These are phyloP conservation scores for Heliocidaris erythrogramma DNA, from an alignment of 35 echinoderm and acorn worm species.

Conservation along the genomic window DNA sequence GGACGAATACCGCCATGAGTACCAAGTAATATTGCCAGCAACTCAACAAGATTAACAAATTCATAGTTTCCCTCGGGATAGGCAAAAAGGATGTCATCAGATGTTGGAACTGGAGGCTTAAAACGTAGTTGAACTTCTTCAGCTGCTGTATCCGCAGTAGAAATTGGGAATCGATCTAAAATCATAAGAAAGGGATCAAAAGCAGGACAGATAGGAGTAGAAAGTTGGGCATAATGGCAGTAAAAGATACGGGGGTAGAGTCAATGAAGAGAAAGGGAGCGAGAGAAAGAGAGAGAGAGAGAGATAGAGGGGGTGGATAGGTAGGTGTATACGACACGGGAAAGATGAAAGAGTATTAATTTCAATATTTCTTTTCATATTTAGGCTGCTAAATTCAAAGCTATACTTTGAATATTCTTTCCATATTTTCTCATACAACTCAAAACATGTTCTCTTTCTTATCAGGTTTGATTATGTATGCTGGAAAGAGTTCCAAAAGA, in stretches of 20 bases:
- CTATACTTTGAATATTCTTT: no score
- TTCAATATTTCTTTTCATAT: no score
- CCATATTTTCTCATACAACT: no score
- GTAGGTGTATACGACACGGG: no score
- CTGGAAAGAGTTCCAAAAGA: no score
- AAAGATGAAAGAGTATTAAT: no score
- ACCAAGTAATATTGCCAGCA: not conserved
- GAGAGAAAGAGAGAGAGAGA: not conserved
- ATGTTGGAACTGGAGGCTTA: not conserved
- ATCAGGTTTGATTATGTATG: no score
- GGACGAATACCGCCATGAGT: not conserved
- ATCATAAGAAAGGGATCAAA: not conserved
- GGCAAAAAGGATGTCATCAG: not conserved
- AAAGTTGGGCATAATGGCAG: not conserved
- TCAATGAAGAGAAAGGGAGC: not conserved
- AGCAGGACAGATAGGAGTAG: not conserved
- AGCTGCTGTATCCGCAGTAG: no score
- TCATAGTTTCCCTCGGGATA: not conserved
- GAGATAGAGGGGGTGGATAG: not conserved
- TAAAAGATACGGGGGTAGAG: not conserved
- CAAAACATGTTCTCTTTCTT: no score
- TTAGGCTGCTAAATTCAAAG: no score
- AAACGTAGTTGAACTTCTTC: not conserved
- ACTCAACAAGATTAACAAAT: not conserved
- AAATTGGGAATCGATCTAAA: not conserved